Evolutionary conservation across 2,797 vertebrate species (phyloP).

Genomic region (Poeciliopsis infans): DNA sequence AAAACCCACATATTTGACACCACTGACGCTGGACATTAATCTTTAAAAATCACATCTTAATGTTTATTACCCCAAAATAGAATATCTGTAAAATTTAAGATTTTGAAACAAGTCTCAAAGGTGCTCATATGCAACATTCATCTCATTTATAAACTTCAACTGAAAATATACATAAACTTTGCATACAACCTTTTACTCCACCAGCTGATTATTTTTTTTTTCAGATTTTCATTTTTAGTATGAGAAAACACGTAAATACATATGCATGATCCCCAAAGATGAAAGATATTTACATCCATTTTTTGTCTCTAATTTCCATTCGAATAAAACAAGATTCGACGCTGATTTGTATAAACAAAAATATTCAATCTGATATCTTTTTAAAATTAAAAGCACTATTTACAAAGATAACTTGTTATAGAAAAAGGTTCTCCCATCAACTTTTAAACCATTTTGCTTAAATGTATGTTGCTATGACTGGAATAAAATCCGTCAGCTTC

Average conservation of each 20-base stretch:
- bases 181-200: not conserved
- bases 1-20: constrained; percentile 25
- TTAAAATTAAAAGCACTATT: constrained; percentile 51
- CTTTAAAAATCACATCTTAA: not conserved
- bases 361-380: constrained; percentile 36
- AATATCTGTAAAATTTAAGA: constrained; percentile 12
- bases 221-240: not conserved
- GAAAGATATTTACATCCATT: constrained; percentile 32
- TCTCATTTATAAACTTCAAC: constrained; percentile 1
- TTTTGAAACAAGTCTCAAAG: constrained; percentile 1
- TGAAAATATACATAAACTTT: not conserved
- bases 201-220: not conserved
- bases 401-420: constrained; percentile 54
- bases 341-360: constrained; percentile 15
- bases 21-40: constrained; percentile 13
- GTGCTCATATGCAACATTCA: constrained; percentile 1
- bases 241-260: constrained; percentile 7
- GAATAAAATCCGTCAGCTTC: constrained; percentile 54
- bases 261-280: constrained; percentile 21
- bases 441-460: constrained; percentile 7
- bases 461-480: constrained; percentile 25
- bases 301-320: constrained; percentile 43
- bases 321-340: not conserved
- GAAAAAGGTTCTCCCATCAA: constrained; percentile 5
- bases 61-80: not conserved